Evolutionary conservation across 1,140 invertebrate genomes (phyloP).

Genomic region (Eulimnadia texana): DNA sequence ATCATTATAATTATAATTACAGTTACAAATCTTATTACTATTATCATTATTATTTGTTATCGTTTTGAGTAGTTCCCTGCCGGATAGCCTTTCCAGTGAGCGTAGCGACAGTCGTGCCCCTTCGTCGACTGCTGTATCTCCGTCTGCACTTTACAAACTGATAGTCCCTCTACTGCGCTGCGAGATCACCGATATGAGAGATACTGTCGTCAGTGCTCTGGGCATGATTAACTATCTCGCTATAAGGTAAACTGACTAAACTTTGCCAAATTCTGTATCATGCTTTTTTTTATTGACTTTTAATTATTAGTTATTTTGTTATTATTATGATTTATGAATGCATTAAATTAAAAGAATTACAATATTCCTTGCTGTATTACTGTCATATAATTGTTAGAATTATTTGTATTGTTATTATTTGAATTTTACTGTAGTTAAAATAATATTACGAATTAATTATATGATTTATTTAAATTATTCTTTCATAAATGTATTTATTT

Average conservation of each 20-base stretch:
- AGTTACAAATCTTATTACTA: too few species aligned
- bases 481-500: constrained; percentile 6
- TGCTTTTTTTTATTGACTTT: neutral
- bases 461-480: neutral
- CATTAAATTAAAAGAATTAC: too few species aligned
- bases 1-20: too few species aligned
- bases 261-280: neutral
- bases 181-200: constrained; percentile 81
- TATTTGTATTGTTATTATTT: too few species aligned
- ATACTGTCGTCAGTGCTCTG: constrained; percentile 80
- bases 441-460: too few species aligned
- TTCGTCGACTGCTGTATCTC: constrained; percentile 41
- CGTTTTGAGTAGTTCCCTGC: constrained; percentile 44
- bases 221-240: constrained; percentile 85
- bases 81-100: constrained; percentile 67
- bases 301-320: neutral
- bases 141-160: constrained; percentile 76
- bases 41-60: too few species aligned
- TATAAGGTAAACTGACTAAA: constrained; percentile 58
- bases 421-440: too few species aligned
- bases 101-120: constrained; percentile 39
- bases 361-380: too few species aligned
- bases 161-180: constrained; percentile 75
- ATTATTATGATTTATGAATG: constrained; percentile 2
- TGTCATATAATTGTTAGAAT: too few species aligned